Evolutionary conservation across 1,140 invertebrate species (phyloP).

Genomic region (Forficula auricularia): DNA sequence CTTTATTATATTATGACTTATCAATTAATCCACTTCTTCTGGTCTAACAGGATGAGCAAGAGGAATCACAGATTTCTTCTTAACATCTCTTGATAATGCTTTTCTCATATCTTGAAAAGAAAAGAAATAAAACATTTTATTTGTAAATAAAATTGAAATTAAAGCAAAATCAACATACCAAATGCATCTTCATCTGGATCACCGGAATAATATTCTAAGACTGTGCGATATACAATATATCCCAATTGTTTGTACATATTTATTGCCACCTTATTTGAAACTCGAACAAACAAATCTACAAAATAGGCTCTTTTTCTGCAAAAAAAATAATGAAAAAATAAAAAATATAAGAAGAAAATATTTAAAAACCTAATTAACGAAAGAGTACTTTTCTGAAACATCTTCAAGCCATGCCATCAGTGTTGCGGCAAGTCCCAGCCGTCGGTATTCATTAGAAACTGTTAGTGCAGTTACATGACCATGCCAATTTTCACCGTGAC

Average conservation of each 20-base stretch:
- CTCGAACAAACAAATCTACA: constrained; percentile 96
- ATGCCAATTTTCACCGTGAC: constrained; percentile 88
- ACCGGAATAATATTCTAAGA: constrained; percentile 93
- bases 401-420: constrained; percentile 93
- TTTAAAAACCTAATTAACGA: not conserved
- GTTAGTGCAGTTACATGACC: constrained; percentile 96
- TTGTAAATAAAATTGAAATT: too few relatives aligned
- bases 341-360: not conserved
- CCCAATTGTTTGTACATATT: constrained; percentile 94
- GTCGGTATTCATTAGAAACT: constrained; percentile 83
- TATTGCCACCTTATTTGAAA: constrained; percentile 92
- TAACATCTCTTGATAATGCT: constrained; percentile 78
- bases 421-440: constrained; percentile 76
- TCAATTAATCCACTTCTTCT: constrained; percentile 88
- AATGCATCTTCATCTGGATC: constrained; percentile 97
- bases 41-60: constrained; percentile 82
- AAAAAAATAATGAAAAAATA: constrained; percentile 18
- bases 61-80: constrained; percentile 87
- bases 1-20: too few relatives aligned
- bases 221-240: constrained; percentile 91
- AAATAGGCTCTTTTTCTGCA: constrained; percentile 88
- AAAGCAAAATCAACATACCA: constrained; percentile 42
- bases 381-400: constrained; percentile 76
- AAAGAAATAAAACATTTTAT: constrained; percentile 12
- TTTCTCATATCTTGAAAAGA: constrained; percentile 88